Evolutionary conservation across 2,113 vertebrate genomes (phyloP).

Genomic region (Aldabrachelys gigantea): DNA sequence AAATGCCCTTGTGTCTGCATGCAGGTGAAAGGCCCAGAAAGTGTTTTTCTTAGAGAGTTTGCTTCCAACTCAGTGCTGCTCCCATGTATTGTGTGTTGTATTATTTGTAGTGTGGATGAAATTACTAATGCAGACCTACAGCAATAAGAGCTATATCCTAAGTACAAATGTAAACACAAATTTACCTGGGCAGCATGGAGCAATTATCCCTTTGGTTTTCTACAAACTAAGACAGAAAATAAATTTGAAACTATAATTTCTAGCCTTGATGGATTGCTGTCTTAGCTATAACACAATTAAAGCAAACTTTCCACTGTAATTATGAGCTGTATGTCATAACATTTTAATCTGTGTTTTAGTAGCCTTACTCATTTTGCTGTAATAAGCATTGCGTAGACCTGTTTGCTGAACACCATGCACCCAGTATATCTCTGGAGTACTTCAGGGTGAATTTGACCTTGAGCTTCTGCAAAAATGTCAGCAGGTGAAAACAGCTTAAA

Average conservation of each 20-base stretch:
- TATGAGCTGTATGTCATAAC: background rate
- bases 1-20: background rate
- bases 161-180: conserved; percentile 5
- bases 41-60: background rate
- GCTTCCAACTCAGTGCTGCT: background rate
- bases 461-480: background rate
- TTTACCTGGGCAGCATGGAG: background rate
- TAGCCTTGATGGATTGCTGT: background rate
- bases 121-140: background rate
- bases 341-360: background rate
- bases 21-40: background rate
- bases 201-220: conserved; percentile 2
- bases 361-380: background rate
- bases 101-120: conserved; percentile 24
- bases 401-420: background rate
- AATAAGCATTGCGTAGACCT: background rate
- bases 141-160: background rate
- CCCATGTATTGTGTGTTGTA: background rate
- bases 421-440: fast-evolving
- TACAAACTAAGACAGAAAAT: conserved; percentile 1
- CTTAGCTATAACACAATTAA: background rate
- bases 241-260: background rate
- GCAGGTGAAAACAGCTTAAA: background rate
- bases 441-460: background rate
- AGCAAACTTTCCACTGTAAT: background rate